Percentiles rank a stretch among this genome's conserved stretches.
Evolutionary conservation across 2,888 invertebrate species (phyloP).

Genomic region (Cataglyphis albicans): DNA sequence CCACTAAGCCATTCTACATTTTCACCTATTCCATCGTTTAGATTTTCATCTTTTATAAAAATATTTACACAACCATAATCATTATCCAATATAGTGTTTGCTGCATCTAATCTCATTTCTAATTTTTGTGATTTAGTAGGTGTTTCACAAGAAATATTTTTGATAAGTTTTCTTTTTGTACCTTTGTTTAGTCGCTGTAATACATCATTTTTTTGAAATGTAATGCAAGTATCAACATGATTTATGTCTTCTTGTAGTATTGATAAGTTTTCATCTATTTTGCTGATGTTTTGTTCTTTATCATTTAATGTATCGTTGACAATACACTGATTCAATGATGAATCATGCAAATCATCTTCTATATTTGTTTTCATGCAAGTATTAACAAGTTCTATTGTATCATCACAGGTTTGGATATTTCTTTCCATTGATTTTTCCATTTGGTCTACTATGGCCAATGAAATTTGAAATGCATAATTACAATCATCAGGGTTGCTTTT

Average conservation of each 20-base stretch:
- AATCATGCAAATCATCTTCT: background rate
- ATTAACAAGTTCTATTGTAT: constrained; percentile 24
- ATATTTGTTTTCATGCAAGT: background rate
- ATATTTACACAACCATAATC: constrained; percentile 5
- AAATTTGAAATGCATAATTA: constrained; percentile 69
- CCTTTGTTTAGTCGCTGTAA: background rate
- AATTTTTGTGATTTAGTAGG: background rate
- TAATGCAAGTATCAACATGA: background rate
- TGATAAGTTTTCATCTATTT: background rate
- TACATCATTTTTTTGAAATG: constrained; percentile 21
- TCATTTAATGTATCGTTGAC: background rate
- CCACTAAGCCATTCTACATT: constrained; percentile 14
- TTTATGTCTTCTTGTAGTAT: constrained; percentile 24
- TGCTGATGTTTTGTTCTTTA: background rate
- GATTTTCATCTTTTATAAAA: constrained; percentile 51
- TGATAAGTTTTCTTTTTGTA: constrained; percentile 39
- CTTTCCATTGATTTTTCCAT: constrained; percentile 42
- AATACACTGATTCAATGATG: background rate
- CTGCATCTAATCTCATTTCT: constrained; percentile 1
- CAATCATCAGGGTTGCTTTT: constrained; percentile 61
- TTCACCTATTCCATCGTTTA: constrained; percentile 33
- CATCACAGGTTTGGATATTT: constrained; percentile 38
- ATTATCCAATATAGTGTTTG: background rate
- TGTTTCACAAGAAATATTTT: constrained; percentile 26
- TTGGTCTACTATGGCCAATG: constrained; percentile 62